These are phyloP conservation scores for Callimorpha dominula DNA, from an alignment of 2,888 invertebrate species.

Conservation along the genomic window DNA sequence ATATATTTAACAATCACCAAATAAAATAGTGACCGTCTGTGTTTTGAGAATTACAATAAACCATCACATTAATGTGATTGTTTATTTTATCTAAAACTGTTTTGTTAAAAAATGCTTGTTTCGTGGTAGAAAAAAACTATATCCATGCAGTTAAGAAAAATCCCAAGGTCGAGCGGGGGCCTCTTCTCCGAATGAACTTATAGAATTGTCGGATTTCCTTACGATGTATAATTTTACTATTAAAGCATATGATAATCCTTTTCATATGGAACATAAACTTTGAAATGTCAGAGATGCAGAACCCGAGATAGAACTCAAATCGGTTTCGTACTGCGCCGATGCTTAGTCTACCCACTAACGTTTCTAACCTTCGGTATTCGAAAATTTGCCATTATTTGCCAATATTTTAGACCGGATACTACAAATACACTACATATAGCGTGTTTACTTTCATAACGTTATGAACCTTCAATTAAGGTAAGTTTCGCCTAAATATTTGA, in stretches of 20 bases:
- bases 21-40: too few relatives aligned
- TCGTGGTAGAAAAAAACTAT: too few relatives aligned
- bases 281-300: background rate
- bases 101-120: too few relatives aligned
- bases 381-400: background rate
- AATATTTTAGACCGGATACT: background rate
- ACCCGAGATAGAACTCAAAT: background rate
- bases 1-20: too few relatives aligned
- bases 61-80: too few relatives aligned
- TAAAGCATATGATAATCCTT: background rate
- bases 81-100: too few relatives aligned
- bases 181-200: too few relatives aligned
- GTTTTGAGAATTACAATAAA: too few relatives aligned
- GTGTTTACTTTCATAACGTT: background rate
- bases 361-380: background rate
- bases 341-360: background rate
- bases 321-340: background rate
- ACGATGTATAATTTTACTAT: background rate
- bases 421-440: background rate
- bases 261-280: background rate
- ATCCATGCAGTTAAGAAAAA: too few relatives aligned
- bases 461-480: conserved; percentile 5
- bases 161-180: too few relatives aligned
- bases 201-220: background rate
- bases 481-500: background rate